Base-by-base conservation (phyloP, 1,140 invertebrate species). In the Drosophila ananassae region DNA sequence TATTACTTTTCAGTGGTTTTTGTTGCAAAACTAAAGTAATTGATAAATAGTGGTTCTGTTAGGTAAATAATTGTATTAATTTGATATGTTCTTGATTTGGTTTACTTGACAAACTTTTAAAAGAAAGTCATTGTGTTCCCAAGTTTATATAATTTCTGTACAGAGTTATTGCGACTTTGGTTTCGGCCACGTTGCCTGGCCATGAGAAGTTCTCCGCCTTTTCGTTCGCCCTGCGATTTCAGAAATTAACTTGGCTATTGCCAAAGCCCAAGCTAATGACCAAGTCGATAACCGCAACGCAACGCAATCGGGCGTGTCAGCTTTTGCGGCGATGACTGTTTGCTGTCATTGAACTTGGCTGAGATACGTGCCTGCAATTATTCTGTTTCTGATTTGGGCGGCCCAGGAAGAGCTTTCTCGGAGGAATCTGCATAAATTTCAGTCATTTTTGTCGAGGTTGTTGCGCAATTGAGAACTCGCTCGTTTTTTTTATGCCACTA, bases 271-370 rank as follows among this genome's bases (percentile, higher is more conserved):
- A 68, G 62, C 62, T 76, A 76, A 76, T 66, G 72, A 39, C 72
- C 71, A 74, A 75, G 71, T 74, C 72, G 71, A 74, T 66, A 74
- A 74, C 72, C 71, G 72, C 72, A 74, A 64, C 21, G 37, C 51
- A 74, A 64, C 71, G 52, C 79, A 75, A 80, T 73, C 77, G 80
- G 80, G 80, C 81, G 80, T 80, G 80, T 83, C 77, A 13, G 9
- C 55, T 39, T n/a, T 50, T 44, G 50, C 58, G 17, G n/a, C 57
- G 58, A 59, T 72, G 68, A 72, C 21, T 67, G 48, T 55, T 22
- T 8, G 21, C 79, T 85, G 82, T 89, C 82, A 85, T 87, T 85
- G 82, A 85, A 85, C 82, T 85, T 84, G 51, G 55, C 59, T 51
- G 47, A 48, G 52, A 44, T 78, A 87, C 82, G 82, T 87, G 83